These are phyloP conservation scores for Solenopsis invicta DNA, from an alignment of 1,140 invertebrate species.

Conservation along the genomic window DNA sequence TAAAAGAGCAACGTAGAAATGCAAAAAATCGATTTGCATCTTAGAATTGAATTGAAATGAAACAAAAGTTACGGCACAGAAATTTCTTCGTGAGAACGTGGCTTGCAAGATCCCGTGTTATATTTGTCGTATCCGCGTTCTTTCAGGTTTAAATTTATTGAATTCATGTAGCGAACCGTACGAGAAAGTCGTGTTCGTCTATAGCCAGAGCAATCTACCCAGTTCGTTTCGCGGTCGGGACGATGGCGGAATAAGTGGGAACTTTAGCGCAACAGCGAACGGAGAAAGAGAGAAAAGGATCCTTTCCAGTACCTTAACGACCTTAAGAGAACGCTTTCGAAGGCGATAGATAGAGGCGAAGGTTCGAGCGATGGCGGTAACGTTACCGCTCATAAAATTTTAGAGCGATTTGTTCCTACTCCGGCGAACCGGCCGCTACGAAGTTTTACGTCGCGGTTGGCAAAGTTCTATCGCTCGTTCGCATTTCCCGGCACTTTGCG, in stretches of 20 bases:
- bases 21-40: not conserved
- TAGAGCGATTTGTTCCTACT: conserved; percentile 80
- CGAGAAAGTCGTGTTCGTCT: not conserved
- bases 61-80: not conserved
- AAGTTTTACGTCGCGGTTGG: conserved; percentile 76
- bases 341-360: conserved; percentile 28
- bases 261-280: conserved; percentile 76
- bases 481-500: conserved; percentile 73
- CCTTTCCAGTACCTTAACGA: conserved; percentile 73
- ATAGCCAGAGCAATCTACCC: not conserved
- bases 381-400: conserved; percentile 84
- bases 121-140: not conserved
- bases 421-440: conserved; percentile 50
- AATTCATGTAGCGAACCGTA: conserved; percentile 16
- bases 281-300: conserved; percentile 52
- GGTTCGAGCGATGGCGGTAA: conserved; percentile 64
- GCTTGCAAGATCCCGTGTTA: not conserved
- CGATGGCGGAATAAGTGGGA: conserved; percentile 77
- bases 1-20: not conserved
- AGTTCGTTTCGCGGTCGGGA: conserved; percentile 44
- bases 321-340: conserved; percentile 82
- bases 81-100: not conserved
- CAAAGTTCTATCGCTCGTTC: conserved; percentile 66
- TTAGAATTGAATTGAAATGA: not conserved
- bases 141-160: not conserved